Percentiles rank a stretch among this genome's conserved stretches.
phyloP scores from a whole-genome alignment of 2,113 vertebrate species.

The Rallus limicola region DNA sequence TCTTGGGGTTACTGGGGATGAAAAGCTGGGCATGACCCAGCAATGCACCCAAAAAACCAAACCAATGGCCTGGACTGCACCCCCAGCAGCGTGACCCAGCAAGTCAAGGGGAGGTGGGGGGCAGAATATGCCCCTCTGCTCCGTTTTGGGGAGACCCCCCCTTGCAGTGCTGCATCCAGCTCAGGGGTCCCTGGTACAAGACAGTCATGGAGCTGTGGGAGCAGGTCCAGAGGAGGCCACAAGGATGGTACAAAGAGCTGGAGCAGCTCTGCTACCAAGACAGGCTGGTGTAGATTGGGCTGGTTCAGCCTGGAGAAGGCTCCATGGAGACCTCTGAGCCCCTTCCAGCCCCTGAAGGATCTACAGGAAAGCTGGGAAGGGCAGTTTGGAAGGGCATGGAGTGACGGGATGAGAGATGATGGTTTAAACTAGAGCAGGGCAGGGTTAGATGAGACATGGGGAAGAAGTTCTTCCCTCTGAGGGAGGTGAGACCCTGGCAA shows the following conservation, averaged over 20 bases:
- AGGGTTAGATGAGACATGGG: not conserved
- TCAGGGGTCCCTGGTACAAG: not conserved
- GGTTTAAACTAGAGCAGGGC: not conserved
- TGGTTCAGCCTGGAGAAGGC: not conserved
- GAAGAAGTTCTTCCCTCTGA: fast-evolving
- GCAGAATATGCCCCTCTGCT: not conserved
- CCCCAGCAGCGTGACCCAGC: not conserved
- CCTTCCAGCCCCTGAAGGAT: too few relatives aligned
- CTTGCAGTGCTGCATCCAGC: not conserved
- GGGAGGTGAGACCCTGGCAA: not conserved
- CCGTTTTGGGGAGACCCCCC: not conserved
- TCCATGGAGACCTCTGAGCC: fast-evolving
- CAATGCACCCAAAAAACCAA: too few relatives aligned
- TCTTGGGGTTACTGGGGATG: too few relatives aligned
- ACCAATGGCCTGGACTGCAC: fast-evolving
- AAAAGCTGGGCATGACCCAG: not conserved
- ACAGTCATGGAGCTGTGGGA: not conserved
- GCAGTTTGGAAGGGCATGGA: not conserved
- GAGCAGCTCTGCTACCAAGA: not conserved
- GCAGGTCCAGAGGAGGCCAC: not conserved
- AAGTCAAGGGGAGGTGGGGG: not conserved
- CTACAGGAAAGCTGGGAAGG: not conserved
- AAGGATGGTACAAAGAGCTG: not conserved
- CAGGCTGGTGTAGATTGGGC: not conserved
- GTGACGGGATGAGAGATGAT: too few relatives aligned